Conservation (phyloP, 2,888 invertebrate species). For the Drosophila prolongata region DNA sequence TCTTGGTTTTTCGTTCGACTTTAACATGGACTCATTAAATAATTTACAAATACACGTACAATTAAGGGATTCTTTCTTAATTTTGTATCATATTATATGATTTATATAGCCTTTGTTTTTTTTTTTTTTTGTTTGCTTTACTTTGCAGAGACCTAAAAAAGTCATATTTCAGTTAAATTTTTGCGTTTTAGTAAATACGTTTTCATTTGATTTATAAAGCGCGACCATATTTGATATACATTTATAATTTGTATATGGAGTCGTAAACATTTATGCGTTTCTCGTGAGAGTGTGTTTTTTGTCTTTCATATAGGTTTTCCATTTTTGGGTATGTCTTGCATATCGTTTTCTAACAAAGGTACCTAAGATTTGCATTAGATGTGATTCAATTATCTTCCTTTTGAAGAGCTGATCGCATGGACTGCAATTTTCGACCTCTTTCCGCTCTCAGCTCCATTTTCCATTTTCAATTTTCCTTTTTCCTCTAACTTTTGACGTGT, state of each 20-base stretch:
- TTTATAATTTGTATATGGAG: conserved; percentile 42
- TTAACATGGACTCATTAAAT: conserved; percentile 62
- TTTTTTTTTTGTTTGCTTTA: conserved; percentile 6
- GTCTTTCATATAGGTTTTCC: conserved; percentile 18
- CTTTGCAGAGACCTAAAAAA: conserved; percentile 22
- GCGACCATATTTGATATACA: conserved; percentile 41
- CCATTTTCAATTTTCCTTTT: neutral
- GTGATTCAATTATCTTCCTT: conserved; percentile 20
- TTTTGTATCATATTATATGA: conserved; percentile 39
- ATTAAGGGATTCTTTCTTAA: conserved; percentile 22
- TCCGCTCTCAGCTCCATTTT: neutral
- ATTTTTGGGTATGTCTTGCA: conserved; percentile 41
- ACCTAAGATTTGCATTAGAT: conserved; percentile 70
- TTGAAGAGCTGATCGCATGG: conserved; percentile 3
- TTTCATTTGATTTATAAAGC: conserved; percentile 52
- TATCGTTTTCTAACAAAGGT: conserved; percentile 65
- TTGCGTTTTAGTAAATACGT: conserved; percentile 54
- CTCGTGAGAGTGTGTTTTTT: conserved; percentile 14
- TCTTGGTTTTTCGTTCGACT: conserved; percentile 26
- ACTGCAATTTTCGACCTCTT: conserved; percentile 2
- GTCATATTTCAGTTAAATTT: conserved; percentile 39
- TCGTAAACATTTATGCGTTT: conserved; percentile 62
- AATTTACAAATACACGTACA: conserved; percentile 64
- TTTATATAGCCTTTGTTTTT: conserved; percentile 28
- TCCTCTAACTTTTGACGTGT: conserved; percentile 14